Evolutionary conservation across 2,113 vertebrate species (phyloP).

Genomic region (Pontoporia blainvillei): DNA sequence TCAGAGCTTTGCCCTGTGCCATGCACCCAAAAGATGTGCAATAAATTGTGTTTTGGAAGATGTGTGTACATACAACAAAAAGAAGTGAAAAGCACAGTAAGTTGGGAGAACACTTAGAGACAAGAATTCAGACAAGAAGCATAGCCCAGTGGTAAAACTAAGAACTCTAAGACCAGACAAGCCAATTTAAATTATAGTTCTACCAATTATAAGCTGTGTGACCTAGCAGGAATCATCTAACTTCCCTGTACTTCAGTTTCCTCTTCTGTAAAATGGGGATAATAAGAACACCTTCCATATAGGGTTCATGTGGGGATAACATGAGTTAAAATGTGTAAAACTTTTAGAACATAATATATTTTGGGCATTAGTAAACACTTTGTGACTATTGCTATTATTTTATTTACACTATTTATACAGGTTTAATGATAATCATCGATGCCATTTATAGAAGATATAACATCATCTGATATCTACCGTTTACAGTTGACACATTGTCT

Average conservation of each 20-base stretch:
- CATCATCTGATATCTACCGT: neutral
- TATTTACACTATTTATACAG: neutral
- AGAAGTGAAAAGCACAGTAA: neutral
- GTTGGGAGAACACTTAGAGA: neutral
- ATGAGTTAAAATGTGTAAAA: neutral
- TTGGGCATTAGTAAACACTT: neutral
- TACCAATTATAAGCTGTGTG: neutral
- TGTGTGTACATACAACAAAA: neutral
- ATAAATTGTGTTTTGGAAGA: neutral
- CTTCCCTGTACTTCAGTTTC: neutral
- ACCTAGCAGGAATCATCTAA: neutral
- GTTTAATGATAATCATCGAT: neutral
- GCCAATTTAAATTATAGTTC: neutral
- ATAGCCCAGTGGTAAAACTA: neutral
- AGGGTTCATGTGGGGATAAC: neutral
- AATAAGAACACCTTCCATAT: neutral
- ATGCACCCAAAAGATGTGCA: rapidly evolving
- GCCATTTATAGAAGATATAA: neutral
- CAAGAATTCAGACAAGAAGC: neutral
- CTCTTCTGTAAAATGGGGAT: neutral
- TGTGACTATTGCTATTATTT: neutral
- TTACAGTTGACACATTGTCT: neutral
- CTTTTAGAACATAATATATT: neutral
- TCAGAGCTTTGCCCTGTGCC: neutral
- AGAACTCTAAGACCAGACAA: neutral